Evolutionary conservation across 2,113 vertebrate genomes (phyloP).

Genomic region (Phodopus roborovskii): DNA sequence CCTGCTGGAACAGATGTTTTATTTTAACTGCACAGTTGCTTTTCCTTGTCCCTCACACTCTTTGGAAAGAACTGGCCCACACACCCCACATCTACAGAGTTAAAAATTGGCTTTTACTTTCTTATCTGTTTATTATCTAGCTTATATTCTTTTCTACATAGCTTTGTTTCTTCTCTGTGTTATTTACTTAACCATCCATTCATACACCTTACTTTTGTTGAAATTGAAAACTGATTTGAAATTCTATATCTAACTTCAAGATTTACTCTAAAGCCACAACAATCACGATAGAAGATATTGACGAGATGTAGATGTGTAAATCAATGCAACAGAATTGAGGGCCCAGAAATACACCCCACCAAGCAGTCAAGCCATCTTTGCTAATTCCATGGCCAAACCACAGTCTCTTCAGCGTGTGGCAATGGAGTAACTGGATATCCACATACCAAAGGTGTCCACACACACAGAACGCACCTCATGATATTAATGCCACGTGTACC

Average conservation of each 20-base stretch:
- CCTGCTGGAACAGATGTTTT: background rate
- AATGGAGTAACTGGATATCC: background rate
- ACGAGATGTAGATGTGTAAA: accelerated
- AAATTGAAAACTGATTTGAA: background rate
- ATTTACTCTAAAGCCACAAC: background rate
- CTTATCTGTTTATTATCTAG: background rate
- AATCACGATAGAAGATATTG: background rate
- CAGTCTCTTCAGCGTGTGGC: background rate
- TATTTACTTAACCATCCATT: background rate
- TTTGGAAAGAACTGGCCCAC: background rate
- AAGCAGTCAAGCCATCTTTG: background rate
- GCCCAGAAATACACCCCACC: background rate
- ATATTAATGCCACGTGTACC: background rate
- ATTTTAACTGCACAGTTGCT: background rate
- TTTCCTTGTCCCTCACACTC: background rate
- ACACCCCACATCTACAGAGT: accelerated
- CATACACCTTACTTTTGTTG: background rate
- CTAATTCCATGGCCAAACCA: background rate
- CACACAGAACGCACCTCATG: background rate
- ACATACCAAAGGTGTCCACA: background rate
- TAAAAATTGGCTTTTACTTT: accelerated
- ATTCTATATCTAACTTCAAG: background rate
- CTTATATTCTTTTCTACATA: background rate
- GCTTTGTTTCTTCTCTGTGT: background rate
- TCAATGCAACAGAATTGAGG: background rate